phyloP scores from a whole-genome alignment of 2,113 vertebrate species.

The Ochotona princeps region DNA sequence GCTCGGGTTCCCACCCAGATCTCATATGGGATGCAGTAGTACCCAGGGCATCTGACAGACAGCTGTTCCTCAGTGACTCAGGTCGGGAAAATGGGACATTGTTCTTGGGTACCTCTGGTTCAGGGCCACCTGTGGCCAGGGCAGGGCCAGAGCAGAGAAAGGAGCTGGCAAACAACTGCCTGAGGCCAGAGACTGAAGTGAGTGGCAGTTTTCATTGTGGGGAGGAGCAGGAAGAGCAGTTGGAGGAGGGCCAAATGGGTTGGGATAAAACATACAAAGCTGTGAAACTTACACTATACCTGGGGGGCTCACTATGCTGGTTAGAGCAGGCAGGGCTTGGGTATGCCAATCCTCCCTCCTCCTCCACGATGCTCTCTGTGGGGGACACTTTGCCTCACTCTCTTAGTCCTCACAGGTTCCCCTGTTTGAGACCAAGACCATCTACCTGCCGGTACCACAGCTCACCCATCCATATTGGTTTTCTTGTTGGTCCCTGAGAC shows the following conservation, averaged over 20 bases:
- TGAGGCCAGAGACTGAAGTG: conserved; percentile 67
- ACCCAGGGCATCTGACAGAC: conserved; percentile 30
- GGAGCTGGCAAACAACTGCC: conserved; percentile 25
- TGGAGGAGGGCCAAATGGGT: conserved; percentile 69
- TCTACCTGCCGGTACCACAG: too few species aligned
- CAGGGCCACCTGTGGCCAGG: conserved; percentile 52
- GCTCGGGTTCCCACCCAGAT: too few species aligned
- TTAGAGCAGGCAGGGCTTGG: conserved; percentile 45
- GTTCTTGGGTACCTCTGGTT: conserved; percentile 66
- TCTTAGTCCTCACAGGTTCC: too few species aligned
- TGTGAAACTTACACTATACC: conserved; percentile 77
- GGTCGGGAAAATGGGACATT: too few species aligned
- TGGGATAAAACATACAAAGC: conserved; percentile 73
- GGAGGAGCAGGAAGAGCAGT: conserved; percentile 66
- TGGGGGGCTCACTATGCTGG: conserved; percentile 66
- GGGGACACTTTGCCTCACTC: too few species aligned
- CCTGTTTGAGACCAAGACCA: too few species aligned
- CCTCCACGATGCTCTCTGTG: neutral
- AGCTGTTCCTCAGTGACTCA: too few species aligned
- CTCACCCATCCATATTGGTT: neutral
- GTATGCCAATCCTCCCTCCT: neutral
- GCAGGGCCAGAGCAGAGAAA: conserved; percentile 27
- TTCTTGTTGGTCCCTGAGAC: neutral
- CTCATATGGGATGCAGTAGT: neutral
- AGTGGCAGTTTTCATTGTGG: neutral